Evolutionary conservation across 2,888 invertebrate genomes (phyloP).

Genomic region (Laspeyria flexula): DNA sequence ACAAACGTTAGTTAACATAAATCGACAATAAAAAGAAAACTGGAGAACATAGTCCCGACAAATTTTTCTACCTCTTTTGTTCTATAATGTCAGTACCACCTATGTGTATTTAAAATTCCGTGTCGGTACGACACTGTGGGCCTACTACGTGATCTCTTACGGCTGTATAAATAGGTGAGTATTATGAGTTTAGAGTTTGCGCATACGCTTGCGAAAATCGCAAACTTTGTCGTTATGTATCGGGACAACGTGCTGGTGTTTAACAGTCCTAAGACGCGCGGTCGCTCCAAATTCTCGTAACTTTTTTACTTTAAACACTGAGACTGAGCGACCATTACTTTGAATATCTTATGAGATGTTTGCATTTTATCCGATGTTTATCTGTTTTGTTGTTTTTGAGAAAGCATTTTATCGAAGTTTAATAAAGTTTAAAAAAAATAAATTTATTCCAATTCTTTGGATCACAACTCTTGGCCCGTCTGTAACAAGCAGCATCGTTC

Average conservation of each 20-base stretch:
- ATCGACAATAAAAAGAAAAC: conserved; percentile 72
- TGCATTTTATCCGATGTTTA: conserved; percentile 1
- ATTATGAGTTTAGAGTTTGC: conserved; percentile 60
- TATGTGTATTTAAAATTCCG: conserved; percentile 80
- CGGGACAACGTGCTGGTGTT: conserved; percentile 47
- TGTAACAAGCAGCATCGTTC: no score
- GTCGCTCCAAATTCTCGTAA: conserved; percentile 26
- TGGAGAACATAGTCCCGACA: conserved; percentile 53
- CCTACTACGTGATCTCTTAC: conserved; percentile 84
- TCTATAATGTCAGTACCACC: conserved; percentile 72
- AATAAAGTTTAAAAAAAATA: no score
- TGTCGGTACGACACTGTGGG: conserved; percentile 58
- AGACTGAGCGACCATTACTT: conserved; percentile 19
- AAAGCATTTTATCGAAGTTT: not conserved
- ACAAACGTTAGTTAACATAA: conserved; percentile 58
- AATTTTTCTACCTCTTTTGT: conserved; percentile 57
- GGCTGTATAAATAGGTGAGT: conserved; percentile 71
- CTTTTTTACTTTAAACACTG: conserved; percentile 11
- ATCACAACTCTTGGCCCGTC: no score
- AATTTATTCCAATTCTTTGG: no score
- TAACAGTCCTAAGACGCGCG: conserved; percentile 51
- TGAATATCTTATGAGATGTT: conserved; percentile 27
- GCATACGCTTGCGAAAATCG: conserved; percentile 50
- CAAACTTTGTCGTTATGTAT: conserved; percentile 44
- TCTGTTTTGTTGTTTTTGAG: no score